Conservation (phyloP, 2,113 vertebrate genomes). For the Heloderma charlesbogerti region DNA sequence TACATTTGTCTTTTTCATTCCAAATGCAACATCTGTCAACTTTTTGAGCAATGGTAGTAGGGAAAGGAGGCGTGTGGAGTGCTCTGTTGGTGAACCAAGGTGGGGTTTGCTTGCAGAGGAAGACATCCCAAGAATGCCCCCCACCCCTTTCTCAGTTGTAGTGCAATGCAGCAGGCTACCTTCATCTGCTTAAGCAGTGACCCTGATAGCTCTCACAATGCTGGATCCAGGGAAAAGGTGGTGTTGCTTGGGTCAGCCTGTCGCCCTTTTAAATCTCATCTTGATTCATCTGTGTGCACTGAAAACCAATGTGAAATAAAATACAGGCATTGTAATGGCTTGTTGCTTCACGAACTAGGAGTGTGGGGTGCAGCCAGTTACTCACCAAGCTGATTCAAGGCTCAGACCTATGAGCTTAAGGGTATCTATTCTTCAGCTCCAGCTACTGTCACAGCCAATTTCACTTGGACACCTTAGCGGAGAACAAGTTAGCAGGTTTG, state of each 20-base stretch:
- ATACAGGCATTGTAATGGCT: neutral
- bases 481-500: neutral
- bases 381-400: neutral
- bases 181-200: neutral
- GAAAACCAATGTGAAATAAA: constrained; percentile 19
- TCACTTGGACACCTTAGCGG: neutral
- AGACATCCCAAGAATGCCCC: neutral
- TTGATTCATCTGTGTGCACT: neutral
- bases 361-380: neutral
- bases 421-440: no score
- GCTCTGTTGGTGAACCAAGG: neutral
- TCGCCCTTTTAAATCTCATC: neutral
- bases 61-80: neutral
- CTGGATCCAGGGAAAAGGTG: neutral
- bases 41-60: neutral
- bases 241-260: neutral
- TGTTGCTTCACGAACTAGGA: neutral
- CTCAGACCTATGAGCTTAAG: neutral
- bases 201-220: neutral
- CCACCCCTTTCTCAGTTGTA: neutral
- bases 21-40: neutral
- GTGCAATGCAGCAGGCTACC: neutral
- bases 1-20: neutral
- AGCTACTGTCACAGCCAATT: neutral
- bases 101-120: neutral